Evolutionary conservation across 1,140 invertebrate genomes (phyloP), one percentile per base, ranked within the genome.

Genomic region (Danaus melanippus): DNA sequence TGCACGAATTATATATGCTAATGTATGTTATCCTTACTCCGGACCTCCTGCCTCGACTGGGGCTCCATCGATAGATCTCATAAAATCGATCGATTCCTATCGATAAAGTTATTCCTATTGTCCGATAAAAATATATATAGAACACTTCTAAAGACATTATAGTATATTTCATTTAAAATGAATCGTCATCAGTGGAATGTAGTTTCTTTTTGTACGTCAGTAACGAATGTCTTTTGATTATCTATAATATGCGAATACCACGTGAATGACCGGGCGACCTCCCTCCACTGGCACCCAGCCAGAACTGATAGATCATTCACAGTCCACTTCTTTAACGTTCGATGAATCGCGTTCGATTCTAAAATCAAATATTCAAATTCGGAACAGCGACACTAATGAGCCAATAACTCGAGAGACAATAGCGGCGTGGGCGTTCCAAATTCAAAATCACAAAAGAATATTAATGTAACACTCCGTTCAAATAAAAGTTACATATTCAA

Each of bases 361-460:
- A 56, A 64, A 61, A 61, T 61, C 56, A 69, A 69, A 66, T 59
- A 66, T 66, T 66, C 64, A 72, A 80, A 84, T 84, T 15, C 73
- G 74, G 64, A 70, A 75, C 72, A 73, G 66, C 67, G 71, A 51
- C 53, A 65, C 71, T 86, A 84, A 86, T 86, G 80, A 86, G 75
- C 78, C 81, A 80, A 86, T 86, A 84, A 86, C 75, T 84, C 71
- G 67, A 64, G 71, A 84, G 75, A 84, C 81, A 86, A 84, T 84
- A 70, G 75, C 70, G 56, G 66, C 69, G 83, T 79, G 76, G 79
- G 83, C 74, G 79, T 76, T 74, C 69, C 67, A 66, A 79, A 80
- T 76, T 75, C 71, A 55, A 78, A 79, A 78, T 74, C 80, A 79
- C 79, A 82, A 80, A 83, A 80, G 83, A 82, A 82, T 86, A 85